Evolutionary conservation across 2,888 invertebrate species (phyloP), one percentile per base, ranked within the genome.

Genomic region (Lamellibrachia satsuma): DNA sequence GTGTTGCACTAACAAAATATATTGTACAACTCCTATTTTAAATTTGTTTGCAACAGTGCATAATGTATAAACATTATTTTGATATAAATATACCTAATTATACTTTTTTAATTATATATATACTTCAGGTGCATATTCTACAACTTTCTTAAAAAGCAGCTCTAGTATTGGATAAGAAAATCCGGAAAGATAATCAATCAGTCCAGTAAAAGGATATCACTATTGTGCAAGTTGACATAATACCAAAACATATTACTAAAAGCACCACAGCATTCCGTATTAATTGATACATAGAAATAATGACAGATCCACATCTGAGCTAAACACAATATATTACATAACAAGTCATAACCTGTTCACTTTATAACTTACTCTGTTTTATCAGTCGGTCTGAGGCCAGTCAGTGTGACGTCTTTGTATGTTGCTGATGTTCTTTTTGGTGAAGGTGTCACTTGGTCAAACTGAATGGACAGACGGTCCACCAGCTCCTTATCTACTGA

Each of bases 381-480:
- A n/a, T 75, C 75, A 22, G 6, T 75, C n/a, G 75, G n/a, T 75
- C 75, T 75, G 6, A 22, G 75, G 22, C 75, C 75, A 75, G 75
- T 75, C n/a, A 75, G 75, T 22, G 75, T 75, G 75, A 75, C 75
- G 22, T 75, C 75, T 22, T 3, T 22, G 75, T 75, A 75, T 75
- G 22, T 75, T 75, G 75, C 75, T 75, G 75, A 75, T 3, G 15
- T 75, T 75, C 75, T 11, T 22, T 75, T 75, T 22, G 75, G 75
- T 75, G 75, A 75, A 15, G 75, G 75, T 22, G 15, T 75, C 75
- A 22, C 4, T 75, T 75, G 75, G 75, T 75, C 75, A 75, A 75
- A 75, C 75, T 75, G 15, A 75, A 75, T 75, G 75, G 75, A 75
- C 75, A 75, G 75, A 22, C 75, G 75, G 75, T 75, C 75, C 75